These are phyloP conservation scores for Tamias sibiricus DNA, from an alignment of 2,113 vertebrate species.

Conservation along the genomic window DNA sequence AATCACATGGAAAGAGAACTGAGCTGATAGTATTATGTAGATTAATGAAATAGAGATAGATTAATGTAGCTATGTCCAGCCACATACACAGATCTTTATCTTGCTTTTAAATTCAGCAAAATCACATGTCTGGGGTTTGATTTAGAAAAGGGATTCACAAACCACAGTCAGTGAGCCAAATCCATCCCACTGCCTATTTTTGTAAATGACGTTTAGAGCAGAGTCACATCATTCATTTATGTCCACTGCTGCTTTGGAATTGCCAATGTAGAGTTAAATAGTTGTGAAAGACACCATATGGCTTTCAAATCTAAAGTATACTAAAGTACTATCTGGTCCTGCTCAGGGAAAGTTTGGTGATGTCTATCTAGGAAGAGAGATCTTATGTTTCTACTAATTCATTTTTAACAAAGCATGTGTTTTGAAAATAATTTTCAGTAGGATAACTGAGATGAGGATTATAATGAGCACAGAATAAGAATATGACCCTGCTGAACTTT, in stretches of 20 bases:
- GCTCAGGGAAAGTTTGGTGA: neutral
- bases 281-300: neutral
- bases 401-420: constrained; percentile 16
- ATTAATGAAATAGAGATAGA: neutral
- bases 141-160: neutral
- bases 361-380: neutral
- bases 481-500: neutral
- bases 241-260: neutral
- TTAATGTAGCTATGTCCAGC: neutral
- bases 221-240: neutral
- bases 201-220: neutral
- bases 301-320: neutral
- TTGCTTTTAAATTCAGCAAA: constrained; percentile 23
- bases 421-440: constrained; percentile 53
- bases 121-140: neutral
- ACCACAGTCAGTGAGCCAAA: neutral
- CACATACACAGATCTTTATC: neutral
- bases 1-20: neutral
- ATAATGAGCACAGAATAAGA: constrained; percentile 25
- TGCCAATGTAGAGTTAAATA: neutral
- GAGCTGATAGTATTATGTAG: neutral
- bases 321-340: neutral
- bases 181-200: neutral
- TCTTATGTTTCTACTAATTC: constrained; percentile 11
- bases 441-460: neutral